Evolutionary conservation across 2,888 invertebrate genomes (phyloP), one percentile per base, ranked within the genome.

Genomic region (Epinotia brunnichana): DNA sequence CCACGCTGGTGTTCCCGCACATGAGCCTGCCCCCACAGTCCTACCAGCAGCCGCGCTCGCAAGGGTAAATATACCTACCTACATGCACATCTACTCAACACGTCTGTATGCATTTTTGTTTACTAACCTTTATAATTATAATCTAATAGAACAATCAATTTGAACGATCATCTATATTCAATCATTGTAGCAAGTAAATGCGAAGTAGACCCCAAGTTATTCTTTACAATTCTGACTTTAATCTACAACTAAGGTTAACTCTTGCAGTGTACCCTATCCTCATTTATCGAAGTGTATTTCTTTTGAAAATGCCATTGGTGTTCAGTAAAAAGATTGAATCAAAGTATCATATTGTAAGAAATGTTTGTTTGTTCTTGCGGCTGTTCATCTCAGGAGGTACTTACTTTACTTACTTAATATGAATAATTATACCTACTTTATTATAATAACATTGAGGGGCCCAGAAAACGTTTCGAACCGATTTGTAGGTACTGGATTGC

Each of bases 1-100:
- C 87, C 10, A 84, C 90, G 2, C 78, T 91, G 57, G 82, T 92
- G 69, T 91, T 89, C 79, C 87, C 88, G 3, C 90, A 87, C 69
- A 89, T 91, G 87, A 82, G 87, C 62, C 83, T 91, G 79, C 90
- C 72, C n/a, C 76, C 81, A 15, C 83, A 90, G 76, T 83, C 87
- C 1, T 92, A 87, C 76, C 92, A 88, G 76, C 90, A 89, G 70
- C 90, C 89, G 2, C 85, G 92, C 17, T 88, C 88, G 17, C 89
- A 87, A 48, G 90, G 90, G 92, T 92, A 77, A 87, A 82, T 80
- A 24, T 35, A 11, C n/a, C 24, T 9, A 57, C 57, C 0, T 29
- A 24, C 13, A 24, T 35, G 7, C n/a, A 41, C 13, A 57, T 57
- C 0, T 29, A 24, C 13, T 57, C 11, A 57, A 24, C 24, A 24